These are phyloP conservation scores for Nemopilema nomurai DNA, from an alignment of 30 jellyfish, hydroid and myxozoan genomes.

Conservation along the genomic window DNA sequence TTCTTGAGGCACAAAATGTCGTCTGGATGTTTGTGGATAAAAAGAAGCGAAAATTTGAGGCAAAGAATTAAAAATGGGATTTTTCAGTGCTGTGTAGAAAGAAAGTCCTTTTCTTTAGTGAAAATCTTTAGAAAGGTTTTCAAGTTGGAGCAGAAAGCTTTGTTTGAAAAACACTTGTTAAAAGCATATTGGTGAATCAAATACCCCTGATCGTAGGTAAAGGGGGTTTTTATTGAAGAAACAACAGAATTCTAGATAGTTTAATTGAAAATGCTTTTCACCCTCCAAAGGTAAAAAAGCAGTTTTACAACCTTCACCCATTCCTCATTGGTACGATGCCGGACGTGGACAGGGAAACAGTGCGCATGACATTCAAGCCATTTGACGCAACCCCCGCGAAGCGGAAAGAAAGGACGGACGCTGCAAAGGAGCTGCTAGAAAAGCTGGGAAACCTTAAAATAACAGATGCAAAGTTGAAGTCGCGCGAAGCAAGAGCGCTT, in stretches of 20 bases:
- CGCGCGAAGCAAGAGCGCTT: constrained; percentile 73
- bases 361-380: constrained; percentile 53
- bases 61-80: too few species aligned
- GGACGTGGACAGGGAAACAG: constrained; percentile 39
- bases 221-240: not conserved
- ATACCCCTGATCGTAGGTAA: too few species aligned
- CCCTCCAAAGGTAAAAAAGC: constrained; percentile 28
- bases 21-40: too few species aligned
- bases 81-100: too few species aligned
- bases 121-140: too few species aligned
- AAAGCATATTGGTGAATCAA: too few species aligned
- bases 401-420: constrained; percentile 66
- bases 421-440: constrained; percentile 36
- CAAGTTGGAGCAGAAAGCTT: too few species aligned
- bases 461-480: constrained; percentile 35
- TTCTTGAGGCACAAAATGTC: too few species aligned
- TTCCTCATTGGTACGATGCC: constrained; percentile 58
- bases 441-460: constrained; percentile 29
- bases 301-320: constrained; percentile 49
- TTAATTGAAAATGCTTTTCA: not conserved
- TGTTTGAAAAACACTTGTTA: too few species aligned
- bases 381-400: constrained; percentile 65
- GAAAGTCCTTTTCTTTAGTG: too few species aligned
- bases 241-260: not conserved
- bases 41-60: too few species aligned